Conservation (phyloP, 2,113 vertebrate species). For the Microcebus ravelobensis region DNA sequence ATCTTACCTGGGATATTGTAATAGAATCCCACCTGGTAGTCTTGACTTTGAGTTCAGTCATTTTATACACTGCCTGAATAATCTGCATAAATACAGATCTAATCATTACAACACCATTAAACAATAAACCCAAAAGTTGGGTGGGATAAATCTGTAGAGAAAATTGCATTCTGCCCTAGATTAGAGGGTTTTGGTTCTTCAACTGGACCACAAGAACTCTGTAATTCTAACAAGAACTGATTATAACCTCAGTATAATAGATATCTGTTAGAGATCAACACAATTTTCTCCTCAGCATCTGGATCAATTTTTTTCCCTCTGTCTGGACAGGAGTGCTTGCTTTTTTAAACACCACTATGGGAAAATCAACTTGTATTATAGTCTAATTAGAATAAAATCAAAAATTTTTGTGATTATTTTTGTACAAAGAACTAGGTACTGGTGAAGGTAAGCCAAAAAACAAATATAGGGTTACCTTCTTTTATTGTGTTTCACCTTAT, state of each 20-base stretch:
- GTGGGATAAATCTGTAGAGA: background rate
- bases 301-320: slow-evolving; percentile 34
- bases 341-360: slow-evolving; percentile 54
- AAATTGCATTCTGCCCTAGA: slow-evolving; percentile 11
- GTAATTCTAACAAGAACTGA: slow-evolving; percentile 4
- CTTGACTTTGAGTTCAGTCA: background rate
- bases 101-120: background rate
- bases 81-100: background rate
- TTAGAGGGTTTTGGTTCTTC: slow-evolving; percentile 36
- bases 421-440: background rate
- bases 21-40: background rate
- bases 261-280: slow-evolving; percentile 55
- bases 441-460: background rate
- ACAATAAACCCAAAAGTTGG: background rate
- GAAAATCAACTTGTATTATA: slow-evolving; percentile 18
- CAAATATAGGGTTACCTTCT: background rate
- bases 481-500: background rate
- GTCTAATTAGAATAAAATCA: background rate
- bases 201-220: background rate
- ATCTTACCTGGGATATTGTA: background rate
- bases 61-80: background rate
- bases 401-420: background rate
- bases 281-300: slow-evolving; percentile 59
- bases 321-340: slow-evolving; percentile 47
- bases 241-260: slow-evolving; percentile 44